phyloP scores from a whole-genome alignment of 2,797 vertebrate species.

The Amblyopsis hoosieri region DNA sequence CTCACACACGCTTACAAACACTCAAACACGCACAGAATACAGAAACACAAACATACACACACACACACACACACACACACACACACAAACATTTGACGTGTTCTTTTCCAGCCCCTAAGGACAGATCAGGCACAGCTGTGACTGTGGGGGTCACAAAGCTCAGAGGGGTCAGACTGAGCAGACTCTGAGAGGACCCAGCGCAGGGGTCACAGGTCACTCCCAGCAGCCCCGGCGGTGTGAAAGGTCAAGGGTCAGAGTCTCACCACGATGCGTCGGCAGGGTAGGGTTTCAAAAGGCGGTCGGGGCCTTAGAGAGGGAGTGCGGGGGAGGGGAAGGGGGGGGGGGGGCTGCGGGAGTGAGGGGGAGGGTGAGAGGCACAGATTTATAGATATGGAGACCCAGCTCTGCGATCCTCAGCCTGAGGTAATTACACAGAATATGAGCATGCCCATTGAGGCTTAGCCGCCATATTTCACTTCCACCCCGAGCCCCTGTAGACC shows the following conservation, averaged over 20 bases:
- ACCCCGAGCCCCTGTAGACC: conserved; percentile 76
- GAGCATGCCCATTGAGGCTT: conserved; percentile 77
- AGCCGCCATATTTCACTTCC: conserved; percentile 78
- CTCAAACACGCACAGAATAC: conserved; percentile 16
- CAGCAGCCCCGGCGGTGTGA: conserved; percentile 80
- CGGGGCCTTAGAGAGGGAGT: conserved; percentile 69
- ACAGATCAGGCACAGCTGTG: conserved; percentile 84
- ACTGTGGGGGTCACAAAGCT: conserved; percentile 77
- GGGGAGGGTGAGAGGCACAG: conserved; percentile 66
- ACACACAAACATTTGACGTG: conserved; percentile 61
- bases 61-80: conserved; percentile 42
- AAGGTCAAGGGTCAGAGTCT: conserved; percentile 86
- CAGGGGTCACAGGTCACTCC: conserved; percentile 82
- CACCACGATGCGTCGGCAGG: conserved; percentile 75
- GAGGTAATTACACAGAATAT: conserved; percentile 81
- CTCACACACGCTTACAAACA: not conserved
- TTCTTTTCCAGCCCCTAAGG: conserved; percentile 77
- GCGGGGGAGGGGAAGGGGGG: conserved; percentile 42
- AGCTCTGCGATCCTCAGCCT: conserved; percentile 66
- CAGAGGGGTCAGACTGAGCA: conserved; percentile 79
- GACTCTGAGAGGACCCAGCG: conserved; percentile 79
- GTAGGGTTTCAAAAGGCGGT: conserved; percentile 76
- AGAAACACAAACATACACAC: conserved; percentile 6
- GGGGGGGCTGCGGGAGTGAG: too few relatives aligned
- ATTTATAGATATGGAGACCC: conserved; percentile 78